Evolutionary conservation across 2,113 vertebrate genomes (phyloP).

Genomic region (Nothoprocta perdicaria): DNA sequence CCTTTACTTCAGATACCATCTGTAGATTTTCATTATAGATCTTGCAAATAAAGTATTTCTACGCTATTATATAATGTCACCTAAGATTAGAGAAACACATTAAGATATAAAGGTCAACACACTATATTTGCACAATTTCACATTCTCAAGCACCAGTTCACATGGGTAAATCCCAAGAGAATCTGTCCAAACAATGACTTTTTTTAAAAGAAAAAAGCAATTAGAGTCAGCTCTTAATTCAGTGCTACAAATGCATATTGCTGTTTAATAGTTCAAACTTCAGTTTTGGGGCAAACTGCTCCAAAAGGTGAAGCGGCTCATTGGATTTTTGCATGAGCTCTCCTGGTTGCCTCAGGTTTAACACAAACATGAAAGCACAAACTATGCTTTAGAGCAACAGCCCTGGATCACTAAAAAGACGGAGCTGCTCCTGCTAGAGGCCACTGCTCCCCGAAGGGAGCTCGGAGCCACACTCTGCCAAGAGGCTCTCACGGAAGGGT

Average conservation of each 20-base stretch:
- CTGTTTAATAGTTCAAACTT: neutral
- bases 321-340: accelerated
- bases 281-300: neutral
- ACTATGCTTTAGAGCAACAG: neutral
- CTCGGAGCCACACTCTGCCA: neutral
- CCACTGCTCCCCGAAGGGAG: neutral
- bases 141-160: neutral
- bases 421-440: neutral
- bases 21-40: neutral
- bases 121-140: neutral
- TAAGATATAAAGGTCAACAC: neutral
- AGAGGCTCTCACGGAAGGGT: neutral
- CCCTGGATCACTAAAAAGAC: neutral
- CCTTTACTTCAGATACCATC: neutral
- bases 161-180: neutral
- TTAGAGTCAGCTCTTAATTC: neutral
- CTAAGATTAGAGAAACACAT: neutral
- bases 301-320: neutral
- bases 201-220: neutral
- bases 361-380: neutral
- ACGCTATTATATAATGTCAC: neutral
- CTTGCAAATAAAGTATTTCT: neutral
- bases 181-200: neutral
- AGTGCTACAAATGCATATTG: neutral
- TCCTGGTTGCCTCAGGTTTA: neutral